phyloP scores from a whole-genome alignment of 1,140 invertebrate genomes.

The Tigriopus japonicus region DNA sequence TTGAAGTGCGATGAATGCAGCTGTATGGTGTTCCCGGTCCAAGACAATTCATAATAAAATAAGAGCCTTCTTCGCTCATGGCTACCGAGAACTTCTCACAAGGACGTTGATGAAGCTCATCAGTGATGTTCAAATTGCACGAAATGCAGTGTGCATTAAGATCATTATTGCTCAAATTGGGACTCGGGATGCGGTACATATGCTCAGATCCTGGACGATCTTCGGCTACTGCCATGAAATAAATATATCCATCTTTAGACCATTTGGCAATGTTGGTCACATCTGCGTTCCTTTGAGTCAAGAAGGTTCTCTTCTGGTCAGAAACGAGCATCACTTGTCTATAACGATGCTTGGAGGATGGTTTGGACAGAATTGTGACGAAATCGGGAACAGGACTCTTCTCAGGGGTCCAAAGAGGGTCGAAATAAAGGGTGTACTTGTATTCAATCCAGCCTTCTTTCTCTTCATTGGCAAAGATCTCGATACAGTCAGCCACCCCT shows the following conservation, averaged over 20 bases:
- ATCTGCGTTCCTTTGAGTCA: conserved; percentile 4
- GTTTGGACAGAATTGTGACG: conserved; percentile 1
- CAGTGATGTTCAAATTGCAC: background rate
- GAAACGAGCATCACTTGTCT: conserved; percentile 7
- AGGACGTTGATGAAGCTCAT: background rate
- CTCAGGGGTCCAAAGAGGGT: background rate
- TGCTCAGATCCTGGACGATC: background rate
- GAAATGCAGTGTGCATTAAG: conserved; percentile 3
- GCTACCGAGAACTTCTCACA: background rate
- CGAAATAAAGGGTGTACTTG: background rate
- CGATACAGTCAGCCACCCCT: background rate
- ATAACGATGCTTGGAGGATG: background rate
- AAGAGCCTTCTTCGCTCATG: conserved; percentile 4
- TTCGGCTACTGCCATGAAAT: background rate
- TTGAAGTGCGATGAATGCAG: conserved; percentile 3
- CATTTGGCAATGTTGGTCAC: conserved; percentile 7
- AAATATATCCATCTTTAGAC: conserved; percentile 6
- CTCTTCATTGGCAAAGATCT: background rate
- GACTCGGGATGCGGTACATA: background rate
- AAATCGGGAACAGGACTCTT: conserved; percentile 1
- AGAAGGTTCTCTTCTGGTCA: background rate
- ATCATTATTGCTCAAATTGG: background rate
- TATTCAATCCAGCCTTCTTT: conserved; percentile 6
- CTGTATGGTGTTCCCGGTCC: conserved; percentile 3
- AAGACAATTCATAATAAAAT: conserved; percentile 2